Evolutionary conservation across 2,113 vertebrate genomes (phyloP).

Genomic region (Epinephelus fuscoguttatus): DNA sequence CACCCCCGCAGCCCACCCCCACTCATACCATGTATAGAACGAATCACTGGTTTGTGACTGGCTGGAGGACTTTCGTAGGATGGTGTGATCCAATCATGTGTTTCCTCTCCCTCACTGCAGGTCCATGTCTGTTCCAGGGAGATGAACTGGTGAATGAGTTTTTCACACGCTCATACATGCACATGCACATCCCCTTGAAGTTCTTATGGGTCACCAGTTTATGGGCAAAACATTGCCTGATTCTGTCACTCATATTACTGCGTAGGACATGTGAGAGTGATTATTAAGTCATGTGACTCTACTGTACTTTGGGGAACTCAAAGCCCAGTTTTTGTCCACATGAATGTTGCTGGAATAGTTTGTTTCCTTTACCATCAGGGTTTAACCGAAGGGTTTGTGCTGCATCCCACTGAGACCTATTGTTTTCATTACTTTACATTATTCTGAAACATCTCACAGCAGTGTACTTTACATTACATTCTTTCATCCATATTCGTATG

Average conservation of each 20-base stretch:
- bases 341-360: neutral
- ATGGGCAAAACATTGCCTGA: slow-evolving; percentile 26
- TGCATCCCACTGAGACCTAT: neutral
- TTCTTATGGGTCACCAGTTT: slow-evolving; percentile 36
- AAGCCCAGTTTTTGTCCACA: slow-evolving; percentile 7
- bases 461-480: neutral
- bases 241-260: slow-evolving; percentile 20
- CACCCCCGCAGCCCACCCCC: slow-evolving; percentile 20
- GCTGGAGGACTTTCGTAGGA: slow-evolving; percentile 36
- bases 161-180: slow-evolving; percentile 4
- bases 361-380: neutral
- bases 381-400: neutral
- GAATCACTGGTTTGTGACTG: slow-evolving; percentile 59
- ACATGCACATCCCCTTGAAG: slow-evolving; percentile 4
- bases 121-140: neutral
- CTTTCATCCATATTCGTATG: neutral
- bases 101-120: slow-evolving; percentile 9
- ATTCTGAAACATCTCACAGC: neutral
- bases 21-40: slow-evolving; percentile 37
- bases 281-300: slow-evolving; percentile 48
- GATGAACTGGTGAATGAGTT: slow-evolving; percentile 5
- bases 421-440: neutral
- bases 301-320: slow-evolving; percentile 43
- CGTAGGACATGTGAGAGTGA: slow-evolving; percentile 38
- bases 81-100: slow-evolving; percentile 75